phyloP scores from a whole-genome alignment of 2,888 invertebrate species.

The Drosophila meridionalis region DNA sequence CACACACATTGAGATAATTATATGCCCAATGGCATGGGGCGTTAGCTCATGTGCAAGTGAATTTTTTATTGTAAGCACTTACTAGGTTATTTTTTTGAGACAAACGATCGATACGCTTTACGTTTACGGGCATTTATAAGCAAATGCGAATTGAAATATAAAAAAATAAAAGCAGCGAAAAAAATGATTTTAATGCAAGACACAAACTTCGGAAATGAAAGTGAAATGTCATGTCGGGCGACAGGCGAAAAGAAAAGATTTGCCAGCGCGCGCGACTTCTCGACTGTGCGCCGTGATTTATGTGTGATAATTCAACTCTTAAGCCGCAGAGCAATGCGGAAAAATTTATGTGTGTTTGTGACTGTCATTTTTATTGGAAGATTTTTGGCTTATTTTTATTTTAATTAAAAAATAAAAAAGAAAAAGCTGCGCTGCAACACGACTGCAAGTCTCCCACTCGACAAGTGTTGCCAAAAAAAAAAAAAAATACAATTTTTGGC shows the following conservation, averaged over 20 bases:
- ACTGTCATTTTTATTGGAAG: constrained; percentile 30
- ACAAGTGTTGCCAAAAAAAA: constrained; percentile 19
- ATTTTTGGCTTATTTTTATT: constrained; percentile 45
- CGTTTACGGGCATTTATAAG: constrained; percentile 39
- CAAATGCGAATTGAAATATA: constrained; percentile 9
- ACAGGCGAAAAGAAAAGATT: constrained; percentile 45
- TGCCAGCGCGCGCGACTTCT: constrained; percentile 11
- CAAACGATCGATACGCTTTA: constrained; percentile 55
- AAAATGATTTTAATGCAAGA: constrained; percentile 72
- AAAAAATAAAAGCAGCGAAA: background rate
- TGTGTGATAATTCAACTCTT: constrained; percentile 65
- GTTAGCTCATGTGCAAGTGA: constrained; percentile 37
- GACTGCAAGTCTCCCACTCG: constrained; percentile 26
- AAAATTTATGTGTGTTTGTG: constrained; percentile 47
- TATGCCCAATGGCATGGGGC: constrained; percentile 19
- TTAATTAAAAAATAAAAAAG: constrained; percentile 68
- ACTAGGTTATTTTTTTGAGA: constrained; percentile 21
- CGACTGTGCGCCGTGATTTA: constrained; percentile 60
- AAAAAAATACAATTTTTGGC: constrained; percentile 30
- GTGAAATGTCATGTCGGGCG: constrained; percentile 76
- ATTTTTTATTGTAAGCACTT: constrained; percentile 38
- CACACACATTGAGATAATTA: background rate
- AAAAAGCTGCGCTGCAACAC: constrained; percentile 41
- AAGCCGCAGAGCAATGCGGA: constrained; percentile 65
- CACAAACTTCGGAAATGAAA: constrained; percentile 80